phyloP scores from a whole-genome alignment of 1,140 invertebrate genomes.

The Brachionus plicatilis region DNA sequence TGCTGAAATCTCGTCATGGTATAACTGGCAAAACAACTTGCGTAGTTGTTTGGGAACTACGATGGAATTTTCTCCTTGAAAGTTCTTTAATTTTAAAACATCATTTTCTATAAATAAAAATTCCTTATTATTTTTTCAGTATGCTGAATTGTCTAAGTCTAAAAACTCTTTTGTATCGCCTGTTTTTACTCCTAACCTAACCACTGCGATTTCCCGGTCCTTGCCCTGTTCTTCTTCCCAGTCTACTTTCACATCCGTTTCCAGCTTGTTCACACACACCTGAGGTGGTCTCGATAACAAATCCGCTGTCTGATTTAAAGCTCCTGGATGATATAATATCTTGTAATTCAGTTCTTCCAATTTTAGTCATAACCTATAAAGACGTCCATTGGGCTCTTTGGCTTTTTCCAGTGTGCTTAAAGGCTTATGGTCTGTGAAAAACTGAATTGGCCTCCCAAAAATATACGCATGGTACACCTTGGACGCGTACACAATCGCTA shows the following conservation, averaged over 20 bases:
- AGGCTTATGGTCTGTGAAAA: not conserved
- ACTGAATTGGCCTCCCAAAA: not conserved
- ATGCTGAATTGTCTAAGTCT: not conserved
- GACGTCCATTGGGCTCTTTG: not conserved
- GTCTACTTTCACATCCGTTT: too few relatives aligned
- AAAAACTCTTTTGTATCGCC: not conserved
- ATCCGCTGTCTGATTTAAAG: not conserved
- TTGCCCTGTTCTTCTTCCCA: not conserved
- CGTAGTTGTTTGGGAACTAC: not conserved
- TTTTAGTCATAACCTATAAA: not conserved
- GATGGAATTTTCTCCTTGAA: not conserved
- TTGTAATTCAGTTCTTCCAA: not conserved
- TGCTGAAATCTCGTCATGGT: not conserved
- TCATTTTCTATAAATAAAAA: not conserved
- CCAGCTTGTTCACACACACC: not conserved
- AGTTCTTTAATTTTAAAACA: not conserved
- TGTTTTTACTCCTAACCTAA: not conserved
- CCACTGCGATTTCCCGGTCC: not conserved
- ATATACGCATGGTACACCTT: not conserved
- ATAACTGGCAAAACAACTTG: not conserved
- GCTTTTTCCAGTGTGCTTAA: not conserved
- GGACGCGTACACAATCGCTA: too few relatives aligned
- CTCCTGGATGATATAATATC: not conserved
- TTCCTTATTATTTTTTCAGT: not conserved
- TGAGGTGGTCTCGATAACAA: not conserved